Base-by-base conservation (phyloP, 2,888 invertebrate species). In the Alviniconcha strummeri region DNA sequence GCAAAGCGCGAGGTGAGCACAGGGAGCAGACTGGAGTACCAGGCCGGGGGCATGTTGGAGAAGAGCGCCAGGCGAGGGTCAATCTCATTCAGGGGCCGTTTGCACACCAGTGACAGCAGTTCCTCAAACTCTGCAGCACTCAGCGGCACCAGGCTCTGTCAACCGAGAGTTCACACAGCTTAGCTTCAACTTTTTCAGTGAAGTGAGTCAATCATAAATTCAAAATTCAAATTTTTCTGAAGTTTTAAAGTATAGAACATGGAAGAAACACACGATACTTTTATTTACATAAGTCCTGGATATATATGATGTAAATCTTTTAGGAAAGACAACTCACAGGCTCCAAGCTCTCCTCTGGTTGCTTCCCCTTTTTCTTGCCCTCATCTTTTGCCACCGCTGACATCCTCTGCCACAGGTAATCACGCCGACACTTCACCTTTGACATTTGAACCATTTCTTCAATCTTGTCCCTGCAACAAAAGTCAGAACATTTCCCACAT, bases 371-470 rank as follows among this genome's bases (percentile, higher is more conserved):
- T 64, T 75, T 87, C 91, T 93, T 76, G 93, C 81, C 90, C 85
- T 67, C 60, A 52, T 55, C 54, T 11, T 19, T 9, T 17, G 52
- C 83, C 4, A 77, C 78, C 19, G 56, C 69, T 11, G 96, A 93
- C 83, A 96, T 93, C 89, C 96, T 95, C 88, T 96, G 95, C 96
- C 96, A 96, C 6, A 96, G 93, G n/a, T 95, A 93, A 92, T 96
- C 96, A 69, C 96, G 95, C 80, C 96, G 94, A 91, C 96, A 96
- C 90, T 96, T 95, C 17, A 96, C 94, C 90, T 95, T 95, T 36
- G 96, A 96, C 89, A 95, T 95, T 15, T 95, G 94, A 5, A 96
- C 95, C 95, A 96, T 95, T 57, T 94, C 94, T 54, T 94, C 93
- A 69, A 96, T 95, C 87, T 89, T 91, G 19, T 88, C 86, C 82